Conservation (phyloP, 2,797 vertebrate species). For the Melopsittacus undulatus region DNA sequence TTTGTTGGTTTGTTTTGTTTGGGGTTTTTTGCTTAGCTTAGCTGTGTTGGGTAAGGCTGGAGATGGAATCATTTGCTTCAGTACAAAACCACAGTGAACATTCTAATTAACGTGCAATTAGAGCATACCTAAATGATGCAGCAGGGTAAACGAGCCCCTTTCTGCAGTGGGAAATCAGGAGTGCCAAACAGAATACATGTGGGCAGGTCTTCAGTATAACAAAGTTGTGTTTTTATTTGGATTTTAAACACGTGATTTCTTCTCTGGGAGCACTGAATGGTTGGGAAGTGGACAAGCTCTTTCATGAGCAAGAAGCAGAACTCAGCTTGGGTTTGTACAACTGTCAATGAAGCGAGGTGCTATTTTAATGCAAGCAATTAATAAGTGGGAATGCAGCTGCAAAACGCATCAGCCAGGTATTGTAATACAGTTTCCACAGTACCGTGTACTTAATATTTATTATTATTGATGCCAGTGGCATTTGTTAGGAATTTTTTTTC, state of each 20-base stretch:
- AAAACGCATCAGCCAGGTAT: not conserved
- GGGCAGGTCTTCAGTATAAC: not conserved
- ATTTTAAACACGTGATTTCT: not conserved
- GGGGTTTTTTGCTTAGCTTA: not conserved
- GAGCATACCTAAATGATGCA: not conserved
- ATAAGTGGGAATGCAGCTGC: not conserved
- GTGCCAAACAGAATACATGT: not conserved
- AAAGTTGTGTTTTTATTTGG: not conserved
- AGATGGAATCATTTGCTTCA: not conserved
- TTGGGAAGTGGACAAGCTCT: not conserved
- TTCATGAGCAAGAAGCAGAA: not conserved
- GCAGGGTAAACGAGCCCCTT: not conserved
- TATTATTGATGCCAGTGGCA: not conserved
- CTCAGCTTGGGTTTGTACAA: not conserved
- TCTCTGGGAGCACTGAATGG: not conserved
- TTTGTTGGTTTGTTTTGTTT: not conserved
- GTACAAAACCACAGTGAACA: not conserved
- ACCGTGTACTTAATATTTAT: rapidly evolving
- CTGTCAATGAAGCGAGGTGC: not conserved
- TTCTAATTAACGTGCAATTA: not conserved
- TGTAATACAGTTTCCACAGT: not conserved
- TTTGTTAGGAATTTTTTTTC: not conserved
- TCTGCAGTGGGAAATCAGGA: not conserved
- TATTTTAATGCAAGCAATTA: not conserved
- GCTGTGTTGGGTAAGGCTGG: not conserved